Conservation (phyloP, 2,113 vertebrate species). For the Shinisaurus crocodilurus region DNA sequence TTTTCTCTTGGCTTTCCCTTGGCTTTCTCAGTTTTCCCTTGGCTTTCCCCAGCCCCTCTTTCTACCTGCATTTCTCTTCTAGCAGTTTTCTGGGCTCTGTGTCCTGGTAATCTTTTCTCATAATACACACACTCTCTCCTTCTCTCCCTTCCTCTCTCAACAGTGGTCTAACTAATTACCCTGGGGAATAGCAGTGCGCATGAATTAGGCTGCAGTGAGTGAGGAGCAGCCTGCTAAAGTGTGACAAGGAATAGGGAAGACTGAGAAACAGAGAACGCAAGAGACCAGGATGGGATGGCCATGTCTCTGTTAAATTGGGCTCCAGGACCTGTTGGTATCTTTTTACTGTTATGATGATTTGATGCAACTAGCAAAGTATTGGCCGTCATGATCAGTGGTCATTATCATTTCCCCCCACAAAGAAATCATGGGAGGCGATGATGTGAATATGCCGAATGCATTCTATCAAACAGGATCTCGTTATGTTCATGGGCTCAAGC, state of each 20-base stretch:
- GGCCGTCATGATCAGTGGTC: background rate
- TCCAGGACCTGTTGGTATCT: background rate
- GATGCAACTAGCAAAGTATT: background rate
- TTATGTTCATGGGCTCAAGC: background rate
- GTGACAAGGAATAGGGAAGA: background rate
- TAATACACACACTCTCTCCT: background rate
- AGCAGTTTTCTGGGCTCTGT: background rate
- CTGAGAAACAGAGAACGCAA: background rate
- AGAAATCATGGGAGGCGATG: background rate
- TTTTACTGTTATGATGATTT: background rate
- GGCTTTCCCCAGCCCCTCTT: background rate
- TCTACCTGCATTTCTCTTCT: background rate
- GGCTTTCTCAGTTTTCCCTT: background rate
- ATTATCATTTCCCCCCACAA: background rate
- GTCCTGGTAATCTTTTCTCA: conserved; percentile 17
- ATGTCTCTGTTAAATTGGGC: background rate
- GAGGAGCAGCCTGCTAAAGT: conserved; percentile 9
- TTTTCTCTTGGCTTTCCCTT: too few relatives aligned
- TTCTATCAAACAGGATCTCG: background rate
- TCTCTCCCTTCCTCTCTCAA: background rate
- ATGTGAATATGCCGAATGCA: background rate
- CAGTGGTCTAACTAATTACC: conserved; percentile 22
- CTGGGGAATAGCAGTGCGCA: background rate
- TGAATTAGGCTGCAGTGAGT: background rate
- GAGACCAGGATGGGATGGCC: background rate